These are phyloP conservation scores for Herpailurus yagouaroundi DNA, from an alignment of 2,113 vertebrate species.

Conservation along the genomic window DNA sequence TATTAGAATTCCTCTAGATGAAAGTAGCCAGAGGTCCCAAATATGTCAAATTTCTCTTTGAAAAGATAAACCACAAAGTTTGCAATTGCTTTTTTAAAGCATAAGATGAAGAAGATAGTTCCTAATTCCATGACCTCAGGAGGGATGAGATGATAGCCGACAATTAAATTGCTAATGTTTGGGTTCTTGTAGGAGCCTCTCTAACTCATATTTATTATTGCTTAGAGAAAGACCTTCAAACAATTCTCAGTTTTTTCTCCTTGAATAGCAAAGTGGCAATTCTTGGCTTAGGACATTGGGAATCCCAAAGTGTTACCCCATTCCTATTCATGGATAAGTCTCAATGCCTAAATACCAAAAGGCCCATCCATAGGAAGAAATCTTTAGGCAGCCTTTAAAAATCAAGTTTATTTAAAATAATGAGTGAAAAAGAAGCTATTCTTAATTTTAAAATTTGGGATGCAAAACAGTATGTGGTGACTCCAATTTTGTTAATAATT, in stretches of 20 bases:
- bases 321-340: background rate
- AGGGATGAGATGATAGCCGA: background rate
- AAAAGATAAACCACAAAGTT: background rate
- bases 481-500: background rate
- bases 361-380: background rate
- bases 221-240: background rate
- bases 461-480: background rate
- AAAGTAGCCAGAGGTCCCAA: background rate
- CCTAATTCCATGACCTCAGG: background rate
- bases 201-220: background rate
- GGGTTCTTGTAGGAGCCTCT: background rate
- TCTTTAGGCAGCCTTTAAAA: background rate
- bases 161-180: background rate
- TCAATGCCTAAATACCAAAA: background rate
- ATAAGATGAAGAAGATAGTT: background rate
- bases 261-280: background rate
- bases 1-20: background rate
- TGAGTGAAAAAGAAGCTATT: background rate
- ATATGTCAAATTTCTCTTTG: background rate
- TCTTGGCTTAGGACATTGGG: background rate
- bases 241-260: background rate
- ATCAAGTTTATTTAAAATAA: background rate
- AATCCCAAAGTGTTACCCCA: background rate
- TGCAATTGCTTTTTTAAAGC: background rate
- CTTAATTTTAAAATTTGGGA: background rate